These are phyloP conservation scores for Poeciliopsis turrubarensis DNA, from an alignment of 2,113 vertebrate genomes.

Conservation along the genomic window DNA sequence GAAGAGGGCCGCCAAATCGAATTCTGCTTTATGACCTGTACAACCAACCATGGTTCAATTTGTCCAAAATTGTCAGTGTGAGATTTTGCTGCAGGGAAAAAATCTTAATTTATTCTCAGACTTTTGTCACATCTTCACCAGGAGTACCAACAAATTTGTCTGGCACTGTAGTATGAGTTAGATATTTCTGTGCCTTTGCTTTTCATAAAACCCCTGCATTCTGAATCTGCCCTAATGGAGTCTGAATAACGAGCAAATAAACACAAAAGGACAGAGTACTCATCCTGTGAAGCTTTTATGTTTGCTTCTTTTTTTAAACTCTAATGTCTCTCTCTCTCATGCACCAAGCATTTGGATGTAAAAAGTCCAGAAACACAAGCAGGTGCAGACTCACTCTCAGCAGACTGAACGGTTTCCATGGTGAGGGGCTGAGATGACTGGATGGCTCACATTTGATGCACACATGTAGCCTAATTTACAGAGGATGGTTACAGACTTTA, in stretches of 20 bases:
- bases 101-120: neutral
- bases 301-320: neutral
- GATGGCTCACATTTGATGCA: conserved; percentile 41
- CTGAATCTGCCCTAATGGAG: conserved; percentile 23
- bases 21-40: too few species aligned
- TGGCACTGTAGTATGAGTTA: conserved; percentile 13
- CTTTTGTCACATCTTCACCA: neutral
- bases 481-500: conserved; percentile 9
- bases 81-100: neutral
- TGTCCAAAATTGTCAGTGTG: neutral
- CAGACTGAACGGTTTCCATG: conserved; percentile 69
- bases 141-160: neutral
- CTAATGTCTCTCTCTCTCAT: conserved; percentile 9
- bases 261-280: conserved; percentile 11
- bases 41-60: neutral
- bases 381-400: conserved; percentile 30
- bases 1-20: too few species aligned
- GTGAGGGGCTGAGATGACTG: conserved; percentile 52
- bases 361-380: conserved; percentile 46
- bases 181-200: conserved; percentile 71
- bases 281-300: conserved; percentile 23
- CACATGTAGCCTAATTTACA: conserved; percentile 28
- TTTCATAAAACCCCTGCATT: conserved; percentile 32
- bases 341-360: conserved; percentile 30
- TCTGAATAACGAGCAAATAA: conserved; percentile 22